Conservation (phyloP, 2,888 invertebrate genomes). For the Ormyrus nitidulus region DNA sequence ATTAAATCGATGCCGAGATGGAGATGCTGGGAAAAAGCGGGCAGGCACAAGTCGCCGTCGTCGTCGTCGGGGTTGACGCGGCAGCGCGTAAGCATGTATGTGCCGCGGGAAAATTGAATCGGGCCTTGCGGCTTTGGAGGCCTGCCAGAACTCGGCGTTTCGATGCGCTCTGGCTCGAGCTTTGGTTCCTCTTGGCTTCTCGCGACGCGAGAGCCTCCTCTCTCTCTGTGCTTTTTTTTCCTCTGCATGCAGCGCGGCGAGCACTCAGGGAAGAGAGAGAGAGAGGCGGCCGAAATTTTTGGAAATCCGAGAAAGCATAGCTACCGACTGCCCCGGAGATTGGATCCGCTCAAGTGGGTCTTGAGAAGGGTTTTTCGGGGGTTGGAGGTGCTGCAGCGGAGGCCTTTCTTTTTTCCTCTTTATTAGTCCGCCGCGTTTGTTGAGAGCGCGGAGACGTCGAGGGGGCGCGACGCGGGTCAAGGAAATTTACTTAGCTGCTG, state of each 20-base stretch:
- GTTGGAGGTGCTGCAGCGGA: neutral
- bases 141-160: constrained; percentile 65
- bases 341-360: constrained; percentile 44
- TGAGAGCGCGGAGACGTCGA: constrained; percentile 13
- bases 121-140: constrained; percentile 62
- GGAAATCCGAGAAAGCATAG: constrained; percentile 27
- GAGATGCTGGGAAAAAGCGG: neutral
- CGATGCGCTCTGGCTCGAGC: constrained; percentile 45
- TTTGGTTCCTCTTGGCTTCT: constrained; percentile 38
- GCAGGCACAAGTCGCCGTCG: neutral
- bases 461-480: neutral
- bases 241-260: neutral
- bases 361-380: constrained; percentile 36
- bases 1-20: constrained; percentile 50
- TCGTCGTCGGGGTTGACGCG: neutral
- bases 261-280: too few relatives aligned
- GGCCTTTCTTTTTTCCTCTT: neutral
- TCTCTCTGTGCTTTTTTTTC: neutral
- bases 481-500: constrained; percentile 30
- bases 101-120: constrained; percentile 68
- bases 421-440: constrained; percentile 30
- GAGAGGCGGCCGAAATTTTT: constrained; percentile 37
- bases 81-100: neutral
- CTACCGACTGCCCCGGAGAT: constrained; percentile 33
- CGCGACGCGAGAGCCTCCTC: constrained; percentile 2